Base-by-base conservation (phyloP, 2,113 vertebrate species). In the Tricholaema leucomelas region DNA sequence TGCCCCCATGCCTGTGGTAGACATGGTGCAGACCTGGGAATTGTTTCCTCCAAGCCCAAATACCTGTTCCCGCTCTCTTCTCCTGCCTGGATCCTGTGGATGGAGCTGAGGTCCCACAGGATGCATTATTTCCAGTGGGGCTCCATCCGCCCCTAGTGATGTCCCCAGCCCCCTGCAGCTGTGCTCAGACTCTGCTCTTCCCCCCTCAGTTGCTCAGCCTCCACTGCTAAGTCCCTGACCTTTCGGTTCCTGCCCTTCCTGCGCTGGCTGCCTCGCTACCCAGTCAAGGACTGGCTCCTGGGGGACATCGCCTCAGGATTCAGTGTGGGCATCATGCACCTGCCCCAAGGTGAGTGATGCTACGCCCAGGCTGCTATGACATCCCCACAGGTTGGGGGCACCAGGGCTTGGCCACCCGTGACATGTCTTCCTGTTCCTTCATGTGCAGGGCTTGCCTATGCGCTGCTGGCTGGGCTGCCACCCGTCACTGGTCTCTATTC, bases 321-420 rank as follows among this genome's bases (percentile, higher is more conserved):
- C 97, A 99, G 99, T 3, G 98, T 99, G 89, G 98, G 98, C 88
- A 99, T 99, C 96, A 99, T 99, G 98, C 98, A 99, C 94, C 97
- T 99, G 65, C 99, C 99, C 11, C 99, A 99, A 94, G 98, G 99
- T 99, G 96, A 97, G 97, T 4, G 9, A 38, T 16, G 17, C 10
- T 19, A 23, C 36, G 10, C 17, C 44, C 40, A n/a, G 50, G 24
- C 50, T 81, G 46, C 28, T 1, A 1, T 36, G 30, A 55, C 5
- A 6, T 70, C 28, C 48, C 54, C 2, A 1, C 7, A 20, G 35
- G 12, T 17, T 4, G 9, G 18, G 8, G 3, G 14, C 48, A 12
- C 14, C 24, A 13, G 16, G 48, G 15, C 3, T 61, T 7, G 0
- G 25, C 27, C 18, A 6, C 21, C 40, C 2, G 0, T 91, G 36